Conservation (phyloP, 2,113 vertebrate genomes). For the Pseudonaja textilis region DNA sequence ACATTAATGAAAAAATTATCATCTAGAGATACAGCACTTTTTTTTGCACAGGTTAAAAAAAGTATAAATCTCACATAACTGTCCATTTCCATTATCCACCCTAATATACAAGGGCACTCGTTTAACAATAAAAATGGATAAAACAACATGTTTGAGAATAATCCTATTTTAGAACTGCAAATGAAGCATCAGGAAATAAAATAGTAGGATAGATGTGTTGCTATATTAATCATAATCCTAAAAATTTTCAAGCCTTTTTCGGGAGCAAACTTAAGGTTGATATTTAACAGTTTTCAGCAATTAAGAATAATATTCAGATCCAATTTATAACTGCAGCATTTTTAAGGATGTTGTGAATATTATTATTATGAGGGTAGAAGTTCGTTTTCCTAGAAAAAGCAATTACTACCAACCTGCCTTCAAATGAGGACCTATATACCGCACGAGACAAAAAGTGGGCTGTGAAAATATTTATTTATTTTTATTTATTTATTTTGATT, state of each 20-base stretch:
- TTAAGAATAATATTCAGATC: constrained; percentile 55
- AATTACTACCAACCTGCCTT: no score
- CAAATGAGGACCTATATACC: no score
- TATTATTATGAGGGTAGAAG: constrained; percentile 39
- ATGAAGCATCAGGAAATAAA: not conserved
- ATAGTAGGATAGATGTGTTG: not conserved
- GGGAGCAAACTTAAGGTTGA: not conserved
- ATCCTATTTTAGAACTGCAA: not conserved
- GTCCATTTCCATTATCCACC: not conserved
- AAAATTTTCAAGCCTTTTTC: not conserved
- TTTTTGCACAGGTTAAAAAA: not conserved
- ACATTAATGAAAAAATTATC: not conserved
- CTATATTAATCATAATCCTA: not conserved
- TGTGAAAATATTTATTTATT: no score
- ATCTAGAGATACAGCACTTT: not conserved
- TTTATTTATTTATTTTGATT: no score
- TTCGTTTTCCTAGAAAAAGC: not conserved
- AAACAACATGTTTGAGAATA: not conserved
- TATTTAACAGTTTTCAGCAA: constrained; percentile 44
- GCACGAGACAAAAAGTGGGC: no score
- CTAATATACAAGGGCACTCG: not conserved
- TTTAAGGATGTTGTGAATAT: constrained; percentile 52
- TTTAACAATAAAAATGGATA: not conserved
- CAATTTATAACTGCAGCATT: constrained; percentile 54
- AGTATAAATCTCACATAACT: not conserved